phyloP scores from a whole-genome alignment of 2,888 invertebrate genomes.

The Stramonita haemastoma region DNA sequence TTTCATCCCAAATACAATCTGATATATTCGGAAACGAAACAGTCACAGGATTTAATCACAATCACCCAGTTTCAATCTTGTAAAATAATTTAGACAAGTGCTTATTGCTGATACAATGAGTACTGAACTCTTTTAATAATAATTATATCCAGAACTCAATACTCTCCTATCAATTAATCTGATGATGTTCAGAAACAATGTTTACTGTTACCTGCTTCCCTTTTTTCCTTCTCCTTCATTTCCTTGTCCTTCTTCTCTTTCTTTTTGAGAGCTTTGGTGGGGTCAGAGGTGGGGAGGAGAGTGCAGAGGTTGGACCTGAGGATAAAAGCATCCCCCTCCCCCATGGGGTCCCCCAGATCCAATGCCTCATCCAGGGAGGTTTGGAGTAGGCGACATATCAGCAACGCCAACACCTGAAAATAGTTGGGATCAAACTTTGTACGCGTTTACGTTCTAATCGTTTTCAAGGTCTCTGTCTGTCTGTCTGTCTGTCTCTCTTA shows the following conservation, averaged over 20 bases:
- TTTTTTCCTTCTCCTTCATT: too few relatives aligned
- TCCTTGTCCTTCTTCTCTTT: conserved; percentile 14
- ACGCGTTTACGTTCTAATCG: neutral
- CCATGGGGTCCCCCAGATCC: conserved; percentile 58
- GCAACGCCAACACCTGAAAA: conserved; percentile 52
- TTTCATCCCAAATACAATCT: too few relatives aligned
- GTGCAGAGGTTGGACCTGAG: conserved; percentile 29
- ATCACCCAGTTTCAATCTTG: too few relatives aligned
- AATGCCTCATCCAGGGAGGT: conserved; percentile 61
- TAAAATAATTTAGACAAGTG: too few relatives aligned
- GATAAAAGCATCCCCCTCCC: conserved; percentile 49
- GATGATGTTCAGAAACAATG: too few relatives aligned
- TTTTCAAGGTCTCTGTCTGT: neutral
- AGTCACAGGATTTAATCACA: too few relatives aligned
- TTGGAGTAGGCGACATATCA: conserved; percentile 61
- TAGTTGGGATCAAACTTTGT: neutral
- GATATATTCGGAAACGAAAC: too few relatives aligned
- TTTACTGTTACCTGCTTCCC: neutral
- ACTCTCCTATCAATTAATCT: too few relatives aligned
- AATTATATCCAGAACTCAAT: too few relatives aligned
- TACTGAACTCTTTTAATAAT: too few relatives aligned
- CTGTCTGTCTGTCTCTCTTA: too few relatives aligned
- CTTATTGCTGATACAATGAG: too few relatives aligned
- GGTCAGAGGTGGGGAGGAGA: conserved; percentile 23
- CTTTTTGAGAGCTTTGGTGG: neutral